Evolutionary conservation across 2,888 invertebrate genomes (phyloP), one percentile per base, ranked within the genome.

Genomic region (Nephrotoma guestfalica): DNA sequence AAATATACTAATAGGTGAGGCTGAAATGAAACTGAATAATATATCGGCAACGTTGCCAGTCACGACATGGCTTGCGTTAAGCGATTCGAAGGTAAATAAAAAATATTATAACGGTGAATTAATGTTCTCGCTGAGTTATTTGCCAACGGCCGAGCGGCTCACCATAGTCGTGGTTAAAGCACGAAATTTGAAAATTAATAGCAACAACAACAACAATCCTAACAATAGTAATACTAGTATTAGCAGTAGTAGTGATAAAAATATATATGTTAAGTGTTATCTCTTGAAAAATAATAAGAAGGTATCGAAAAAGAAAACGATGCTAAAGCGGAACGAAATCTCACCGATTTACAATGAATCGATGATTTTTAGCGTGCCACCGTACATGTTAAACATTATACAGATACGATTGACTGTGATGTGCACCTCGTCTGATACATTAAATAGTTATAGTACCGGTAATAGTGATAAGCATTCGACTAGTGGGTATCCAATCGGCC

Each of bases 321-420:
- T 95, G 15, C 93, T 94, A 13, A 96, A 96, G 90, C 93, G 94
- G 88, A 94, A 94, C 51, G 96, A 96, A 89, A 93, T 93, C 86
- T 94, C 94, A 89, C 96, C 96, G 0, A 96, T 96, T 88, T 96
- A 96, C 90, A 96, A 96, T 90, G 96, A 96, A 91, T 95, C 96
- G 18, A 96, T 96, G 93, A 96, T 96, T 89, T 96, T 96, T 91
- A 95, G 94, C 89, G 95, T 96, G 87, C 96, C 96, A 88, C 94
- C 95, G 18, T 94, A 95, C 89, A 93, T 94, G 47, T 89, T 92
- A 57, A 91, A 96, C 94, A 94, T 94, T 88, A 94, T 96, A 88
- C 96, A 96, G 90, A 91, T 96, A 88, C 93, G 96, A 87, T 92
- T 96, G 88, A 94, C 94, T 0, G 94, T 94, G n/a, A 93, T 93